Evolutionary conservation across 2,113 vertebrate genomes (phyloP), one percentile per base, ranked within the genome.

Genomic region (Prunella himalayana): DNA sequence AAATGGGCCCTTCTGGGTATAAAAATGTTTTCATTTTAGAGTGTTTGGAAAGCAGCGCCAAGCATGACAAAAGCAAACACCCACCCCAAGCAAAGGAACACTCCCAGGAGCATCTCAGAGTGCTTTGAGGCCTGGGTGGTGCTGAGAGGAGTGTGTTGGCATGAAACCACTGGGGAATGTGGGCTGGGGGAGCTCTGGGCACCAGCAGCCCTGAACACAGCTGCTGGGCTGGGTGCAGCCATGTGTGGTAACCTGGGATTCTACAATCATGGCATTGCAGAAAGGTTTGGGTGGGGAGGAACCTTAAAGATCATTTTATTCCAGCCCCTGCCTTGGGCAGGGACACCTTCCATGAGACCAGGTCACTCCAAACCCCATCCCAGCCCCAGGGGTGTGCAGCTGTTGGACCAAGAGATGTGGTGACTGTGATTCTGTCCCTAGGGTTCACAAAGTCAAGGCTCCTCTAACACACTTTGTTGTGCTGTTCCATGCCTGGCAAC

Each of bases 91-190:
- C 53, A 28, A 27, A 66, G 49, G 33, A 90, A 8, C 1, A 0
- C 53, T 54, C 39, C 0, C 70, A 30, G 70, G 35, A 75, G 35
- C 35, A 1, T 57, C 66, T 64, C 77, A 13, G 59, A 66, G 60
- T 1, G 0, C 21, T 28, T 14, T 5, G 54, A 28, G 86, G 12
- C 3, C 28, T 16, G n/a, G 42, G 37, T 45, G 19, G 37, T 14
- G 72, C 69, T 6, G 22, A 19, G 76, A 33, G 41, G 17, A 10
- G 18, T 10, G 71, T 6, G 47, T 2, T 44, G 78, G 61, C 33
- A 15, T 0, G 4, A 24, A 70, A 33, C 13, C 76, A 1, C 0
- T 3, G 57, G 27, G 31, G 23, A 54, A 35, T 0, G 1, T 14
- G 73, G 51, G 23, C 72, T 56, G 64, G 68, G 37, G 83, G 41